These are phyloP conservation scores for Microtus pennsylvanicus DNA, from an alignment of 2,113 vertebrate genomes.

Conservation along the genomic window DNA sequence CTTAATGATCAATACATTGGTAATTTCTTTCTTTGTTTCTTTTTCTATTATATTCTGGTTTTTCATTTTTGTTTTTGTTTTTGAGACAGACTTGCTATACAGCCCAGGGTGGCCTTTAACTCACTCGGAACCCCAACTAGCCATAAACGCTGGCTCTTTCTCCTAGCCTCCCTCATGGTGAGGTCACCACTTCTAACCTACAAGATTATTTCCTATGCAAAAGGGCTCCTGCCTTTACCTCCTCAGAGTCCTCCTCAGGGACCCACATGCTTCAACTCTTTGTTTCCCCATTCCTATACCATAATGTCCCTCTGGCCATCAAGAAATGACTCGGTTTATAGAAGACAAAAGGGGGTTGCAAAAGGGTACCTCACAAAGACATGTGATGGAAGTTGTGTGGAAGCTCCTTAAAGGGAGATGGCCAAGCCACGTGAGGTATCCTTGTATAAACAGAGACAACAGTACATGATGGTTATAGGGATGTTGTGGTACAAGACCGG, in stretches of 20 bases:
- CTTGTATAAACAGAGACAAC: not conserved
- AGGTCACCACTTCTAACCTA: not conserved
- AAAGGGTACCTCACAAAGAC: not conserved
- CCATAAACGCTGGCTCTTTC: not conserved
- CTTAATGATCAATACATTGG: not conserved
- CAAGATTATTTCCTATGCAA: not conserved
- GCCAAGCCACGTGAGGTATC: not conserved
- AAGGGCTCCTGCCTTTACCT: not conserved
- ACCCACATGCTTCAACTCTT: not conserved
- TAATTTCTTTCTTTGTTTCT: not conserved
- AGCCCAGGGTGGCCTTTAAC: not conserved
- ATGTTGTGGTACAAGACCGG: not conserved
- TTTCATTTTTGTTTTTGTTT: not conserved
- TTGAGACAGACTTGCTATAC: not conserved
- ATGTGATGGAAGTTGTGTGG: not conserved
- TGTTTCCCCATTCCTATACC: no score
- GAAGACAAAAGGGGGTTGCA: not conserved
- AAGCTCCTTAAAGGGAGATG: not conserved
- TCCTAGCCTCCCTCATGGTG: not conserved
- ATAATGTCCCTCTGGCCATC: no score
- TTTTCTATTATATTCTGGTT: not conserved
- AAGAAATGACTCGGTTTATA: not conserved
- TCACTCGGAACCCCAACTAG: not conserved
- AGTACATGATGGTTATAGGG: no score
- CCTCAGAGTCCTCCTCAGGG: not conserved